Evolutionary conservation across 2,888 invertebrate species (phyloP), one percentile per base, ranked within the genome.

Genomic region (Volucella inflata): DNA sequence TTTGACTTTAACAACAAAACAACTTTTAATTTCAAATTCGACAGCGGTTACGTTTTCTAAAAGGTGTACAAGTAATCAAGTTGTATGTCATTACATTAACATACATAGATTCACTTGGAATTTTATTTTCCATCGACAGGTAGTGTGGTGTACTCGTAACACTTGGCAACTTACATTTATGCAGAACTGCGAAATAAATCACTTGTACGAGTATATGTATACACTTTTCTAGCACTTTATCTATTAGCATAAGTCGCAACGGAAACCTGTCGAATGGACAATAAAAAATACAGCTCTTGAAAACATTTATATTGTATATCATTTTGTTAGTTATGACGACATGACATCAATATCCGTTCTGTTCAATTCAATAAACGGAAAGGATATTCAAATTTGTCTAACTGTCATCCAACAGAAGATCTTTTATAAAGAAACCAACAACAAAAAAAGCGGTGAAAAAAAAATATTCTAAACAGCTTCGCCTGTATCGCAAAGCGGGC

Each of bases 331-430:
- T 2, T 53, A 42, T 55, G 68, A 53, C 68, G 44, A 12, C 68
- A 67, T 6, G 42, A 44, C 65, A 38, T 16, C 44, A 14, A 68
- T 55, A 68, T 68, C 68, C 68, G 55, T 68, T 68, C 44, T n/a
- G 30, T 9, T 68, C 44, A 36, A n/a, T 38, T n/a, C 38, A n/a
- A n/a, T n/a, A 44, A 46, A 42, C 48, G 46, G 16, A 44, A 68
- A 68, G 68, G 68, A 68, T 68, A 68, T 68, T 68, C 11, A 68
- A 68, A 68, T 68, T 14, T 14, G 14, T 30, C 55, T 68, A 55
- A 68, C 68, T 68, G 68, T 68, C 55, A 53, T 10, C 53, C n/a
- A 21, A 16, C 8, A 42, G 44, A 30, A 12, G 53, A 11, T 59
- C 38, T 17, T 16, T 0, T 9, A 10, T 14, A 44, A 55, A 42